A percentile compares a stretch with the other conserved stretches of the same genome.
Conservation (phyloP, 2,888 invertebrate genomes). For the Eupithecia tripunctaria region DNA sequence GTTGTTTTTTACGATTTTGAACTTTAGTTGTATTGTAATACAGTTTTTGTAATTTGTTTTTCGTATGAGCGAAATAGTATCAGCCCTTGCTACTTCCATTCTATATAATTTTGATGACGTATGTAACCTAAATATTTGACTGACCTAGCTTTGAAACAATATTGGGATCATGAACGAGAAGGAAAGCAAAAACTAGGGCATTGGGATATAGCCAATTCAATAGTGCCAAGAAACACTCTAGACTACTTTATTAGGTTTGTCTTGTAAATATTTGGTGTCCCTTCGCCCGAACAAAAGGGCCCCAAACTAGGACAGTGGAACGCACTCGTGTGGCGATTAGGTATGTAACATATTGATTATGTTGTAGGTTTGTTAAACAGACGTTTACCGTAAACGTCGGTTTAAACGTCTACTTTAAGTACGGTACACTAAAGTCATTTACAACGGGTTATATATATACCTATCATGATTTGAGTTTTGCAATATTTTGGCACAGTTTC, state of each 20-base stretch:
- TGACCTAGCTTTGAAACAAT: slow-evolving; percentile 11
- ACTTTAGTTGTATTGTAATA: slow-evolving; percentile 42
- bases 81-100: slow-evolving; percentile 46
- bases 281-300: slow-evolving; percentile 19
- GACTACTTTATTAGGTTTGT: not conserved
- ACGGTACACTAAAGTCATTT: too few species aligned
- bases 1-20: slow-evolving; percentile 51
- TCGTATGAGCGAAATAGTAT: slow-evolving; percentile 41
- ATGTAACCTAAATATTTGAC: slow-evolving; percentile 33
- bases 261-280: slow-evolving; percentile 25
- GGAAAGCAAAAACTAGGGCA: not conserved
- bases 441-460: too few species aligned
- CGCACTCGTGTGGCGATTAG: slow-evolving; percentile 47
- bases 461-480: too few species aligned
- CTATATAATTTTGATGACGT: slow-evolving; percentile 46
- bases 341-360: slow-evolving; percentile 26
- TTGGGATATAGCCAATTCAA: not conserved
- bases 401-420: too few species aligned
- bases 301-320: slow-evolving; percentile 37
- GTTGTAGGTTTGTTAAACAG: not conserved
- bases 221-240: not conserved
- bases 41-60: slow-evolving; percentile 29
- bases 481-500: too few species aligned
- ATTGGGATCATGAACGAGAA: slow-evolving; percentile 1
- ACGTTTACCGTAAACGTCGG: not conserved